Evolutionary conservation across 2,888 invertebrate genomes (phyloP).

Genomic region (Siphlonurus alternatus): DNA sequence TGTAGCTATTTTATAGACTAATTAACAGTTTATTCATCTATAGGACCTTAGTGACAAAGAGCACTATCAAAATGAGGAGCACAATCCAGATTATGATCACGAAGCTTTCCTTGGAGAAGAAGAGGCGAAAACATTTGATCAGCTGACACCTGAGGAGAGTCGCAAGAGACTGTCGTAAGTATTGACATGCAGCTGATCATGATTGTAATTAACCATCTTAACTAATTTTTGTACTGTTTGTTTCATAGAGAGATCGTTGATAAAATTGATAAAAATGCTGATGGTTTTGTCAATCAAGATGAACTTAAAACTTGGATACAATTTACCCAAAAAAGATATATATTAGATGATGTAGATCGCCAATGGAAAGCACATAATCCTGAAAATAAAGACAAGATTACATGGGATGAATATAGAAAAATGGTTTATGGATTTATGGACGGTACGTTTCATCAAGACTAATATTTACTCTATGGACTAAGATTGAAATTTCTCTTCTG

Average conservation of each 20-base stretch:
- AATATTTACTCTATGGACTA: no score
- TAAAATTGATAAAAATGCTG: slow-evolving; percentile 76
- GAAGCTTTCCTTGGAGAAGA: slow-evolving; percentile 95
- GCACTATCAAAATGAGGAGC: slow-evolving; percentile 63
- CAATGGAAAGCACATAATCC: slow-evolving; percentile 88
- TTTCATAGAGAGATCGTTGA: slow-evolving; percentile 68
- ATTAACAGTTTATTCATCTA: no score
- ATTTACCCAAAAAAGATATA: slow-evolving; percentile 83
- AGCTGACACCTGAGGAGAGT: slow-evolving; percentile 89
- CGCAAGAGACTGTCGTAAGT: slow-evolving; percentile 62
- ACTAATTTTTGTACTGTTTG: neutral
- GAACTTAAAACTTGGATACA: slow-evolving; percentile 94
- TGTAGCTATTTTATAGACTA: no score
- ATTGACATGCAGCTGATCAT: neutral
- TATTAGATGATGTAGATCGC: slow-evolving; percentile 77
- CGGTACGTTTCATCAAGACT: slow-evolving; percentile 24
- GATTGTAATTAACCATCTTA: slow-evolving; percentile 1
- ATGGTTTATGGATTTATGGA: slow-evolving; percentile 80
- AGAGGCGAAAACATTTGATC: slow-evolving; percentile 86
- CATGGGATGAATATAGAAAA: slow-evolving; percentile 68
- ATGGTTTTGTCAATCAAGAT: slow-evolving; percentile 64
- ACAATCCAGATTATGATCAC: slow-evolving; percentile 86
- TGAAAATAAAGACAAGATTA: slow-evolving; percentile 50
- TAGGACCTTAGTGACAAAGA: slow-evolving; percentile 58
- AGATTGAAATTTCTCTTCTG: neutral